Percentiles rank a stretch among this genome's conserved stretches.
These are phyloP conservation scores for Hylia prasina DNA, from an alignment of 2,113 vertebrate genomes.

Conservation along the genomic window DNA sequence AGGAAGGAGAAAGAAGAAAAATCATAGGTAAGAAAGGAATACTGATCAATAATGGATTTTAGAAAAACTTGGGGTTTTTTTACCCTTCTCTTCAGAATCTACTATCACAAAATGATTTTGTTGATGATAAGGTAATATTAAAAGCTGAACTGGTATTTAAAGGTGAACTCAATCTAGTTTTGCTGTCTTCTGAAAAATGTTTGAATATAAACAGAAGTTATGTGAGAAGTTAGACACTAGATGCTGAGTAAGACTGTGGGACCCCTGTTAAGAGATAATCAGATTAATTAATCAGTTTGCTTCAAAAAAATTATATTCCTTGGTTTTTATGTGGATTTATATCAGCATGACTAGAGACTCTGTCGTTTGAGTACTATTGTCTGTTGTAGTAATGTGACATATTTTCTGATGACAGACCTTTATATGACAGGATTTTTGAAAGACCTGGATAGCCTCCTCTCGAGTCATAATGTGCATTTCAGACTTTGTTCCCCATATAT, in stretches of 20 bases:
- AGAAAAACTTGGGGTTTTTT: neutral
- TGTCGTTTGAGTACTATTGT: neutral
- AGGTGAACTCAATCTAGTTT: neutral
- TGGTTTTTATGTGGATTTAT: neutral
- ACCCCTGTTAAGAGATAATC: neutral
- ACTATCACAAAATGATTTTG: neutral
- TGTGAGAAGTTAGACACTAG: neutral
- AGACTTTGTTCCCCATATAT: neutral
- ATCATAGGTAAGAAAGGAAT: neutral
- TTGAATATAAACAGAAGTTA: neutral
- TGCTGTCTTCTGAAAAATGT: neutral
- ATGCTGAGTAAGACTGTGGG: neutral
- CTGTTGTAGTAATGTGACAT: neutral
- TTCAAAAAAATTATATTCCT: neutral
- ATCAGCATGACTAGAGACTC: neutral
- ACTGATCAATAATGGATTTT: neutral
- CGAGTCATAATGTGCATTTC: neutral
- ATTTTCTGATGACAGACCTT: neutral
- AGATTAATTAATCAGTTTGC: neutral
- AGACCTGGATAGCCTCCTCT: neutral
- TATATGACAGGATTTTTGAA: neutral
- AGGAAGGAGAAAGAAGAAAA: neutral
- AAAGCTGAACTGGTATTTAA: neutral
- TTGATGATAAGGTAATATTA: neutral
- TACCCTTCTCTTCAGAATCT: neutral